Evolutionary conservation across 2,797 vertebrate genomes (phyloP).

Genomic region (Takifugu ocellatus): DNA sequence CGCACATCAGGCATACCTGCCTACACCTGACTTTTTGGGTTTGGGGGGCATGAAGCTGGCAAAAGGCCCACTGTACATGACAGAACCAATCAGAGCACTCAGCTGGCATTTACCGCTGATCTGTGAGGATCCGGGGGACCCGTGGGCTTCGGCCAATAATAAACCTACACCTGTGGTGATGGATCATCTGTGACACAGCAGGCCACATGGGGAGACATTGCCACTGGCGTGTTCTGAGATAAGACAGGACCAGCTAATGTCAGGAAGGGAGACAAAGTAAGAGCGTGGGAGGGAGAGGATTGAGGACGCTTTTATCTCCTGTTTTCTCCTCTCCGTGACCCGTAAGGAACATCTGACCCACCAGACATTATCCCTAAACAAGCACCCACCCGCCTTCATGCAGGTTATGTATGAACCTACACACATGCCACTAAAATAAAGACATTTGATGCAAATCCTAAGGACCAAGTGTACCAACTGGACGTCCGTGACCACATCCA

Average conservation of each 20-base stretch:
- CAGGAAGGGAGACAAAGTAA: neutral
- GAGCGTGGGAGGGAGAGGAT: neutral
- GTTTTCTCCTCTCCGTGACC: neutral
- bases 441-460: too few species aligned
- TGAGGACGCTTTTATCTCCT: slow-evolving; percentile 7
- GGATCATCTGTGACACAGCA: slow-evolving; percentile 76
- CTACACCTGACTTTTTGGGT: slow-evolving; percentile 58
- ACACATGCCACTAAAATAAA: too few species aligned
- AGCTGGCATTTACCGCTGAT: slow-evolving; percentile 76
- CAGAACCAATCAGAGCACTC: slow-evolving; percentile 68
- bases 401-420: too few species aligned
- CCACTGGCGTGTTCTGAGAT: slow-evolving; percentile 54
- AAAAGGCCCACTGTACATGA: slow-evolving; percentile 71
- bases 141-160: slow-evolving; percentile 70
- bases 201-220: slow-evolving; percentile 64
- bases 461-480: too few species aligned
- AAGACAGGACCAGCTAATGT: slow-evolving; percentile 55
- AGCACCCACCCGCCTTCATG: too few species aligned
- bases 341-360: neutral
- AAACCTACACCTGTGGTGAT: slow-evolving; percentile 74
- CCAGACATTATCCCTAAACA: neutral
- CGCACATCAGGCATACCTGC: slow-evolving; percentile 50
- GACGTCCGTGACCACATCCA: too few species aligned
- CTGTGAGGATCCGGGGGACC: slow-evolving; percentile 64
- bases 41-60: slow-evolving; percentile 66